phyloP scores from a whole-genome alignment of 2,797 vertebrate genomes.

The Spheniscus humboldti region DNA sequence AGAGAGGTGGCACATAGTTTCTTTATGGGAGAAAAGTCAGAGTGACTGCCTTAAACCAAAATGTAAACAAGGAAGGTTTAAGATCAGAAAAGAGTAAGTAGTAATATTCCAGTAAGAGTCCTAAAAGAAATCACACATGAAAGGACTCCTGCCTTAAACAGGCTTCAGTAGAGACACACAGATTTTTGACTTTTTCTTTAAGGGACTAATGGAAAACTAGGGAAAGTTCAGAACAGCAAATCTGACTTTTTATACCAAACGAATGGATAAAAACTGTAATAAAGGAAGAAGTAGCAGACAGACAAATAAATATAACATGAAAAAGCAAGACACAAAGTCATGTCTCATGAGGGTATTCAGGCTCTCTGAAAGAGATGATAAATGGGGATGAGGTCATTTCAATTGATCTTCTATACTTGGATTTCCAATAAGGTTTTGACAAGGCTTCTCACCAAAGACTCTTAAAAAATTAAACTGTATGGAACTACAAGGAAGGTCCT shows the following conservation, averaged over 20 bases:
- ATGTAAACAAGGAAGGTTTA: background rate
- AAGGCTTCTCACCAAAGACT: background rate
- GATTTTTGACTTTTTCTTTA: background rate
- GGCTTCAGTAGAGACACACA: background rate
- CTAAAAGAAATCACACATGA: background rate
- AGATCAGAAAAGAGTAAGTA: background rate
- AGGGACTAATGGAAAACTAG: background rate
- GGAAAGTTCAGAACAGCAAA: background rate
- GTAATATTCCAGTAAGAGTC: background rate
- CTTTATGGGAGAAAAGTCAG: background rate
- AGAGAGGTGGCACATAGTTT: background rate
- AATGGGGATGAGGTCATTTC: background rate
- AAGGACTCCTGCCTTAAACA: background rate
- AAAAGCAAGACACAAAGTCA: background rate
- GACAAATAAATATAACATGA: background rate
- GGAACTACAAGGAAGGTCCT: background rate
- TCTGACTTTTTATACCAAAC: background rate
- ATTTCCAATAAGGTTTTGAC: slow-evolving; percentile 6
- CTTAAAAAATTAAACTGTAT: background rate
- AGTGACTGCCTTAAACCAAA: background rate
- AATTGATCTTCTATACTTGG: background rate
- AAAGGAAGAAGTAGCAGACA: background rate
- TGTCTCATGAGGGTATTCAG: background rate
- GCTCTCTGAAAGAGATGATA: background rate
- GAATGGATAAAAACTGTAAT: background rate